A percentile compares a stretch with the other conserved stretches of the same genome.
These are phyloP conservation scores for Scopus umbretta DNA, from an alignment of 2,113 vertebrate genomes.

Conservation along the genomic window DNA sequence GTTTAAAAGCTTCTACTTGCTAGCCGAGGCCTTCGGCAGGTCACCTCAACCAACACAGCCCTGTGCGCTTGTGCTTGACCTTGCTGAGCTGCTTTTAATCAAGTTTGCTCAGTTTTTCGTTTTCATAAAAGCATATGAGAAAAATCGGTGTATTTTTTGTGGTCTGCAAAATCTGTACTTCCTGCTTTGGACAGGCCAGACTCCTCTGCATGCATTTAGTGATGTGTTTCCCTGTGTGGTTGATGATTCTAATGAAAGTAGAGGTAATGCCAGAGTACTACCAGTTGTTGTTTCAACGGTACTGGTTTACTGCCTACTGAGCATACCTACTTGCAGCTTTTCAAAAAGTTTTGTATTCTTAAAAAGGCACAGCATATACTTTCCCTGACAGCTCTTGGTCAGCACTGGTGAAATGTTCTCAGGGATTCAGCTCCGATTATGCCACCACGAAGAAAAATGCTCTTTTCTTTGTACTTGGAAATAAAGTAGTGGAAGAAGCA, in stretches of 20 bases:
- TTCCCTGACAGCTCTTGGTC: neutral
- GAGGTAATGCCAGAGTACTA: neutral
- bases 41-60: neutral
- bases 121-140: neutral
- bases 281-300: neutral
- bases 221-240: neutral
- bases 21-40: neutral
- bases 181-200: rapidly evolving
- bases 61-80: neutral
- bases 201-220: rapidly evolving
- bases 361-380: neutral
- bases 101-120: neutral
- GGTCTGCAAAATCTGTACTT: neutral
- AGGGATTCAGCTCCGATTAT: neutral
- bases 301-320: neutral
- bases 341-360: neutral
- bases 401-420: neutral
- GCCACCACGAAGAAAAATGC: neutral
- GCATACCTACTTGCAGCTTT: neutral
- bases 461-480: neutral
- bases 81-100: neutral
- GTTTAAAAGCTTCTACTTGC: neutral
- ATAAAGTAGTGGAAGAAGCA: neutral
- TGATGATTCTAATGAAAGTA: neutral
- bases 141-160: neutral